Percentiles rank a stretch among this genome's conserved stretches.
Evolutionary conservation across 2,888 invertebrate species (phyloP).

Genomic region (Athalia rosae): DNA sequence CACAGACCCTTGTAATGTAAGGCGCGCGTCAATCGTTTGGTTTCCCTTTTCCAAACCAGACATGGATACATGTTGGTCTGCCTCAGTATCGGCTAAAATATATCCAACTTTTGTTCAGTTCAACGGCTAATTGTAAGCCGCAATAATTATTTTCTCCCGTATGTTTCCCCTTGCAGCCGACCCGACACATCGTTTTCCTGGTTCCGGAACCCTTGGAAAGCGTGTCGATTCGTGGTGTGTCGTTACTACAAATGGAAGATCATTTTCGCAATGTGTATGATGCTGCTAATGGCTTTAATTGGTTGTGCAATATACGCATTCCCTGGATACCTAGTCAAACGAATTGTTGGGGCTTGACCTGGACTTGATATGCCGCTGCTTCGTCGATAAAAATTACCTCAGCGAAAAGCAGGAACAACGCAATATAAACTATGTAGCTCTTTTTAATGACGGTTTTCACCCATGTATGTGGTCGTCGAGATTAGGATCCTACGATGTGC

Average conservation of each 20-base stretch:
- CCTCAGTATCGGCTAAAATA: too few relatives aligned
- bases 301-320: conserved; percentile 73
- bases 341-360: conserved; percentile 68
- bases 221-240: conserved; percentile 65
- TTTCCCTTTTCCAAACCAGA: background rate
- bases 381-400: conserved; percentile 1
- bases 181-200: conserved; percentile 80
- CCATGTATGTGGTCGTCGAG: too few relatives aligned
- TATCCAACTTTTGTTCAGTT: too few relatives aligned
- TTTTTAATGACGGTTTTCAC: too few relatives aligned
- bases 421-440: too few relatives aligned
- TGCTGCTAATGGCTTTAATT: conserved; percentile 67
- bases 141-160: too few relatives aligned
- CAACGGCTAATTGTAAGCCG: too few relatives aligned
- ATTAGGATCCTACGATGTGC: too few relatives aligned
- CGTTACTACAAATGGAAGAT: conserved; percentile 73
- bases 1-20: too few relatives aligned
- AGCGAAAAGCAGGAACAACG: too few relatives aligned
- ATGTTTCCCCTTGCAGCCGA: conserved; percentile 73
- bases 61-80: background rate
- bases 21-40: background rate
- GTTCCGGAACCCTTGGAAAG: conserved; percentile 76
- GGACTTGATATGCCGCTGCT: conserved; percentile 13
- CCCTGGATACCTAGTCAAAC: conserved; percentile 75
- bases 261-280: conserved; percentile 64